A percentile compares a stretch with the other conserved stretches of the same genome.
Evolutionary conservation across 2,113 vertebrate species (phyloP).

Genomic region (Plectropomus leopardus): DNA sequence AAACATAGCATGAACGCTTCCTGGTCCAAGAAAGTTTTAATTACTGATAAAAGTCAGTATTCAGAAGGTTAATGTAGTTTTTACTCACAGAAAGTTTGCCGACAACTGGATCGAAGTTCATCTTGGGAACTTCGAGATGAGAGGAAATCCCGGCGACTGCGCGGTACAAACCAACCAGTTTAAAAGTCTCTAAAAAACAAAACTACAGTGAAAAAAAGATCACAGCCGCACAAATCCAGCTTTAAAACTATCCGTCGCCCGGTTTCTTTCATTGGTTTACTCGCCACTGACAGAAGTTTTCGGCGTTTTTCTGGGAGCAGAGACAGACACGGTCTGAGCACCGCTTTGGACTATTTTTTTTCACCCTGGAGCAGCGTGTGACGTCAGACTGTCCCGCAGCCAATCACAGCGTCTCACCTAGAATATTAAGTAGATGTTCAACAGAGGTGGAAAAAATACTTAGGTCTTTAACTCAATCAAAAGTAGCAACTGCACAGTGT

Average conservation of each 20-base stretch:
- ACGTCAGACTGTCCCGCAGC: constrained; percentile 30
- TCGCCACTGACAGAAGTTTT: constrained; percentile 1
- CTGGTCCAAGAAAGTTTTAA: fast-evolving
- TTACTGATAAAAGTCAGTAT: neutral
- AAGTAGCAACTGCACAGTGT: neutral
- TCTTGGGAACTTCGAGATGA: constrained; percentile 76
- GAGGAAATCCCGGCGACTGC: constrained; percentile 60
- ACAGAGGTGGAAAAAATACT: neutral
- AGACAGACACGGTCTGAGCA: constrained; percentile 2
- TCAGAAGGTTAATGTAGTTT: neutral
- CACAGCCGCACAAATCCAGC: constrained; percentile 11
- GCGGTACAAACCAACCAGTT: constrained; percentile 31
- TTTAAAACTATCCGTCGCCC: constrained; percentile 32
- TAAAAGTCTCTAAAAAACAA: neutral
- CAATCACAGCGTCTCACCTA: constrained; percentile 38
- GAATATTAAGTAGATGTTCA: constrained; percentile 33
- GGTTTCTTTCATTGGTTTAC: constrained; percentile 44
- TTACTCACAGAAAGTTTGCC: constrained; percentile 73
- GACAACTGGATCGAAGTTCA: constrained; percentile 78
- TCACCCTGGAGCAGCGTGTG: neutral
- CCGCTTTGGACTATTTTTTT: neutral
- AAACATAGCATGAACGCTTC: fast-evolving
- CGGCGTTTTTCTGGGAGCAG: neutral
- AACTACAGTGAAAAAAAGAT: neutral
- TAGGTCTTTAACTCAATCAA: neutral